Evolutionary conservation across 2,113 vertebrate species (phyloP).

Genomic region (Chascanopsetta lugubris): DNA sequence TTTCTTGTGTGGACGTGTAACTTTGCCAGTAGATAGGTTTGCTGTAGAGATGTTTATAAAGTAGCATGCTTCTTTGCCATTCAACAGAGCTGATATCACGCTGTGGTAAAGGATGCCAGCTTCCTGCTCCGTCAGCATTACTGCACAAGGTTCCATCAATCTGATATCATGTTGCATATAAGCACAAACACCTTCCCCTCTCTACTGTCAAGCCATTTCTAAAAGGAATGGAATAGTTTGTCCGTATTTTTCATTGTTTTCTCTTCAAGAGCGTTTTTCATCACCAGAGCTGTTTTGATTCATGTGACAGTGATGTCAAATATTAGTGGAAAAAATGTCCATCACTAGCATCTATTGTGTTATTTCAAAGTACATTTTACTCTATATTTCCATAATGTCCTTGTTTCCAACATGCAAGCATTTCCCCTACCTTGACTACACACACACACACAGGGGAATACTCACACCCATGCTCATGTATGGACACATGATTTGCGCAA

Average conservation of each 20-base stretch:
- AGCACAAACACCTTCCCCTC: not conserved
- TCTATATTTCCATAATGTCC: not conserved
- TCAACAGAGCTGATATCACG: not conserved
- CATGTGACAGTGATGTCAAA: not conserved
- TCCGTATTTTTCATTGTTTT: not conserved
- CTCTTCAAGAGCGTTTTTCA: not conserved
- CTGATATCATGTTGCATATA: not conserved
- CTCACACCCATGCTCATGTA: conserved; percentile 23
- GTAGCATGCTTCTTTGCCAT: not conserved
- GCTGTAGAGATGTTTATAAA: not conserved
- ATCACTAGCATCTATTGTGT: not conserved
- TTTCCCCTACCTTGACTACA: conserved; percentile 12
- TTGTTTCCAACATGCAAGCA: conserved; percentile 13
- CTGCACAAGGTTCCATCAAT: not conserved
- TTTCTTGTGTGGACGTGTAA: no score
- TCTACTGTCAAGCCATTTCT: not conserved
- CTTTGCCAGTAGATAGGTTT: not conserved
- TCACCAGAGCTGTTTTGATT: not conserved
- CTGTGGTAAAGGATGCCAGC: not conserved
- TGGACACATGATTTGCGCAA: conserved; percentile 48
- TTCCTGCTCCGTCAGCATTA: not conserved
- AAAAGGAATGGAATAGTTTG: not conserved
- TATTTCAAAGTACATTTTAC: not conserved
- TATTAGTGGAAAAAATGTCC: not conserved
- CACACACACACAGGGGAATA: not conserved